phyloP scores from a whole-genome alignment of 2,797 vertebrate genomes.

The Sebastes steindachneri region DNA sequence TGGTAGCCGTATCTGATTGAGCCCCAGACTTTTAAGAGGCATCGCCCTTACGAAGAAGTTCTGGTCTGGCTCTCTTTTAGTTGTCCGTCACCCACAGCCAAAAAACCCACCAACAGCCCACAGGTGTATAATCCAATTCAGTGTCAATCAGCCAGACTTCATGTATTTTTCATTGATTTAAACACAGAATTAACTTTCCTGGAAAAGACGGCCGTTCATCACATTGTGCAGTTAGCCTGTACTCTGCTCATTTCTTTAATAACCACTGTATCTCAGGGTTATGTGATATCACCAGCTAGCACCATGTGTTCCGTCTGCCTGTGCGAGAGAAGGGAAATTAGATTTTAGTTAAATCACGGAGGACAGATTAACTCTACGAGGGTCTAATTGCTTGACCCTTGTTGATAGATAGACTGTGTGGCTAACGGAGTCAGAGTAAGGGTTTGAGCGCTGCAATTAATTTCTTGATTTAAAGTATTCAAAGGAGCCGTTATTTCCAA shows the following conservation, averaged over 20 bases:
- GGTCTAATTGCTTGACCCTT: conserved; percentile 27
- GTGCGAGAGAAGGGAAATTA: neutral
- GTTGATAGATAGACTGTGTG: neutral
- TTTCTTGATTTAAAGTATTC: conserved; percentile 29
- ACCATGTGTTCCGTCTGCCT: neutral
- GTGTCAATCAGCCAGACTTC: neutral
- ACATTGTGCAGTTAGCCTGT: neutral
- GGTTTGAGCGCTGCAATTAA: neutral
- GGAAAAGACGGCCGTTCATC: neutral
- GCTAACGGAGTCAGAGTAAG: neutral
- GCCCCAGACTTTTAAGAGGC: neutral
- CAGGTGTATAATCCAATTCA: neutral
- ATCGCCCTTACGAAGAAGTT: neutral
- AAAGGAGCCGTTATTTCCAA: conserved; percentile 10
- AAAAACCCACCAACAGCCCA: neutral
- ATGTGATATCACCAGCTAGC: neutral
- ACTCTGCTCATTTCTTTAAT: conserved; percentile 4
- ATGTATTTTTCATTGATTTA: neutral
- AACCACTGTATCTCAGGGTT: neutral
- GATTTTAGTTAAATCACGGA: conserved; percentile 22
- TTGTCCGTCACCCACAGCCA: conserved; percentile 1
- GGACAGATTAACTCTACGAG: conserved; percentile 9
- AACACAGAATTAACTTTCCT: neutral
- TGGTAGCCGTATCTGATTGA: conserved; percentile 6
- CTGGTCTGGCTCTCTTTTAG: neutral